Base-by-base conservation (phyloP, 2,113 vertebrate species). In the Dipodomys merriami region DNA sequence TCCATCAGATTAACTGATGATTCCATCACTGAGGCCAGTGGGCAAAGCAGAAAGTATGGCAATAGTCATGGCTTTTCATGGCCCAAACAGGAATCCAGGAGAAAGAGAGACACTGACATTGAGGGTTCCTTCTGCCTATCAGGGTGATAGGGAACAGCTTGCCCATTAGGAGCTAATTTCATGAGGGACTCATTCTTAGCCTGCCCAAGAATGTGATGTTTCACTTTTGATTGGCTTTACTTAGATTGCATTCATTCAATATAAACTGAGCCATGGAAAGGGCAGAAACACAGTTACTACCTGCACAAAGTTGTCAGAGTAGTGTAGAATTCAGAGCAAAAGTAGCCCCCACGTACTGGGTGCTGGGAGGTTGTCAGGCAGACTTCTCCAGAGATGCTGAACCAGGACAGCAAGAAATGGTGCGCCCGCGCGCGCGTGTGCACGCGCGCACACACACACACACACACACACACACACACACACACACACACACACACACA, bases 341-440 rank as follows among this genome's bases (percentile, higher is more conserved):
- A 53, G 7, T 1, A 4, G 83, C 27, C 19, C 1, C 0, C 1
- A 12, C 16, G 67, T 65, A 74, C 2, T 62, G 30, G 13, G 0
- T 3, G 3, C 73, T 1, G 18, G 15, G 57, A 57, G 15, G 35
- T 19, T 49, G 12, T 18, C 71, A 39, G 84, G 5, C 22, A 19
- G 25, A 44, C 12, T 84, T n/a, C 22, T 12, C 22, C 27, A 25
- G 25, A 35, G 57, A 83, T 29, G 53, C 4, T 2, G 35, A 30
- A 16, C 13, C 11, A 23, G 62, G 49, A 53, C 8, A 53, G 49
- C 8, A 53, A 13, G 49, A 53, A 53, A 53, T 53, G 49, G 49
- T 2, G 39, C 39, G 39, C 5, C 5, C 39, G 5, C 11, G 39
- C 39, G 39, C 5, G 39, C 39, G 5, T 6, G 39, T 5, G 39